A percentile compares a stretch with the other conserved stretches of the same genome.
Evolutionary conservation across 1,140 invertebrate genomes (phyloP).

Genomic region (Caerostris extrusa): DNA sequence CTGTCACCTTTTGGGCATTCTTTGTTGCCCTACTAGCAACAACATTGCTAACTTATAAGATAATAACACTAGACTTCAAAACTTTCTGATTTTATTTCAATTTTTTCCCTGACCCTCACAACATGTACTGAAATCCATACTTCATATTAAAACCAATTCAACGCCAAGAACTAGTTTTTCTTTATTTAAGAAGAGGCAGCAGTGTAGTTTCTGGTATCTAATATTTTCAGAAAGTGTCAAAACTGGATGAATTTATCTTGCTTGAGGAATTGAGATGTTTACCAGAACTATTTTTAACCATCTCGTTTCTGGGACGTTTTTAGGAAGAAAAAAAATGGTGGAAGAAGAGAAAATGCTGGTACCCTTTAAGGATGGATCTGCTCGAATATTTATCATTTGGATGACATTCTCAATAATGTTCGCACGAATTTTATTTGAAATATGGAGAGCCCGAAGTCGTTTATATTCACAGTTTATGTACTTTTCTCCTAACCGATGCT

Average conservation of each 20-base stretch:
- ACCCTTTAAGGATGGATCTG: background rate
- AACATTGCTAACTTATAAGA: too few species aligned
- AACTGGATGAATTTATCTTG: background rate
- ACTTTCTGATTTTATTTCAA: too few species aligned
- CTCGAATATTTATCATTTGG: slow-evolving; percentile 19
- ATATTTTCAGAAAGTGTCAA: background rate
- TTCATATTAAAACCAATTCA: too few species aligned
- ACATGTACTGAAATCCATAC: too few species aligned
- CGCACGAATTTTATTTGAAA: slow-evolving; percentile 35
- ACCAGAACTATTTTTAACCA: background rate
- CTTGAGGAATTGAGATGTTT: slow-evolving; percentile 26
- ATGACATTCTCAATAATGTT: slow-evolving; percentile 33
- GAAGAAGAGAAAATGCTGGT: background rate
- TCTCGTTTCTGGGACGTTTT: background rate
- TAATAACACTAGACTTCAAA: too few species aligned
- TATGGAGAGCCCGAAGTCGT: background rate
- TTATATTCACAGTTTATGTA: slow-evolving; percentile 46
- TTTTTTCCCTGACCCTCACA: too few species aligned
- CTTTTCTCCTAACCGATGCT: background rate
- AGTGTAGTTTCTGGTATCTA: too few species aligned
- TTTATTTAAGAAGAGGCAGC: too few species aligned
- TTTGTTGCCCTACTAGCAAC: too few species aligned
- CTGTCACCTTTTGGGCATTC: too few species aligned
- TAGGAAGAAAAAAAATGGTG: background rate
- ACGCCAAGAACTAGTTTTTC: too few species aligned